These are phyloP conservation scores for Pachyramphus minor DNA, from an alignment of 2,113 vertebrate genomes.

Conservation along the genomic window DNA sequence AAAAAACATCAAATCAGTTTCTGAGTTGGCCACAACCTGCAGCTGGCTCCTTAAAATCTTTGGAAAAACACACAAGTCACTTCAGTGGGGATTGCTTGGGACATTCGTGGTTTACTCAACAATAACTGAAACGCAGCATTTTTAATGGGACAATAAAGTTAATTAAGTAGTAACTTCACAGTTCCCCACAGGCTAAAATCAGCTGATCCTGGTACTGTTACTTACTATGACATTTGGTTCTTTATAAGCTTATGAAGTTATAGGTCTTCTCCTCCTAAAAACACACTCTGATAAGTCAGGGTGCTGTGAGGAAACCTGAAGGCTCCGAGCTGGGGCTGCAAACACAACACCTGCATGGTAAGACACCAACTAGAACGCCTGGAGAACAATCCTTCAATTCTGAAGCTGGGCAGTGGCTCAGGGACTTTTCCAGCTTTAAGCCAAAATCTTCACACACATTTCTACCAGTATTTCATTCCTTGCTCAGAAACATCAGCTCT, in stretches of 20 bases:
- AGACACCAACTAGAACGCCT: background rate
- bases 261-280: background rate
- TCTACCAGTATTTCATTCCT: background rate
- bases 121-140: background rate
- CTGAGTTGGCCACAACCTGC: background rate
- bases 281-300: background rate
- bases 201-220: background rate
- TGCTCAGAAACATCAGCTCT: background rate
- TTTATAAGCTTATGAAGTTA: background rate
- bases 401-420: fast-evolving
- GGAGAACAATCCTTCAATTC: background rate
- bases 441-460: fast-evolving
- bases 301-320: background rate
- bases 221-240: background rate
- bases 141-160: background rate
- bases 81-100: background rate
- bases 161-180: background rate
- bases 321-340: background rate
- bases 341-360: background rate
- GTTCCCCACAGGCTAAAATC: background rate
- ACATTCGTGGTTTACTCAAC: background rate
- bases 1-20: background rate
- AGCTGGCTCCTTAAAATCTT: background rate
- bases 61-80: background rate
- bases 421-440: background rate